Base-by-base conservation (phyloP, 2,113 vertebrate genomes). In the Oncorhynchus kisutch region DNA sequence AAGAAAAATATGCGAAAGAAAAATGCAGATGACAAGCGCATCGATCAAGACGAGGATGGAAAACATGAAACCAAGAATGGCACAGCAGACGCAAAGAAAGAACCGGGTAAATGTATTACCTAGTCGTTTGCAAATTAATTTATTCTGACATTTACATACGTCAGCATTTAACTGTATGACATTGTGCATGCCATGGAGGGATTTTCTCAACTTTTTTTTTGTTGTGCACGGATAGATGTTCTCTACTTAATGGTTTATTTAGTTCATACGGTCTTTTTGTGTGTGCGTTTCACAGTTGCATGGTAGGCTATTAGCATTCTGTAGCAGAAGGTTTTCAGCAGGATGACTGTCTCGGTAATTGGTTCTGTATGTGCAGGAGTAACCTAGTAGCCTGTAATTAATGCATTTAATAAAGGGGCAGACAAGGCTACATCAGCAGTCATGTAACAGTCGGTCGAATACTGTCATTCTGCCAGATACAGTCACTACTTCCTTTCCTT, bases 71-170 rank as follows among this genome's bases (percentile, higher is more conserved):
- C 2, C 72, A 77, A 3, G 45, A 13, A 13, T 14, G 16, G 12
- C 14, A 54, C 49, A 14, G 49, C 83, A 29, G 71, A 78, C 8
- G 20, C 51, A 34, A 84, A 73, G 74, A 27, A 24, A 0, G 0
- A 14, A 59, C 78, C 76, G 8, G 87, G 90, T 90, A 75, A 14
- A 18, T 68, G 18, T 11, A 9, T 62, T 0, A 54, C 12, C 59
- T 8, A 2, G 12, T 60, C 20, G 3, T 60, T 60, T 60, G n/a
- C 7, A 24, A 3, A 11, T 24, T 1, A 2, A 24, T 62, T 11
- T 62, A 22, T 54, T 62, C n/a, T 24, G 59, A n/a, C 3, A 11
- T 45, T 3, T 45, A 45, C 9, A 45, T 3, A 11, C 2, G 39
- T 45, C 8, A 45, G 39, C 39, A 45, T 45, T 45, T 11, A 2